Percentiles rank a stretch among this genome's conserved stretches.
These are phyloP conservation scores for Falco columbarius DNA, from an alignment of 2,797 vertebrate genomes.

Conservation along the genomic window DNA sequence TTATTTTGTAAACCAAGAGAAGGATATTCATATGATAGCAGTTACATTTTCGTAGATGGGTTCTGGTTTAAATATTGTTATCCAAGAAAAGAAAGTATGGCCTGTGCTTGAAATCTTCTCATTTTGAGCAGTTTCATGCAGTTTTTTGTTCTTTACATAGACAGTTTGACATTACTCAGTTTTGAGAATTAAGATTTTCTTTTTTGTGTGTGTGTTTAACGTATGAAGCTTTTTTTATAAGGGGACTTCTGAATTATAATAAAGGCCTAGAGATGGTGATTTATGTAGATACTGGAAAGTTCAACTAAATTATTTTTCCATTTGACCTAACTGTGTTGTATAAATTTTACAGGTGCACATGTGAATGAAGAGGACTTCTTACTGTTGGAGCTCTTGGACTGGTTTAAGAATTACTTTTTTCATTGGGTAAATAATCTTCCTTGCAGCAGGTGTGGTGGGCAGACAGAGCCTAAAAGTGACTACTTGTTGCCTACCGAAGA, in stretches of 20 bases:
- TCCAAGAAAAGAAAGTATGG: neutral
- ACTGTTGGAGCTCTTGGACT: conserved; percentile 89
- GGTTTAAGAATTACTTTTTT: conserved; percentile 96
- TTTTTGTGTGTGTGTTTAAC: neutral
- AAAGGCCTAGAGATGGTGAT: neutral
- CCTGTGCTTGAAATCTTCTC: neutral
- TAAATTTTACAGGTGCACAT: conserved; percentile 78
- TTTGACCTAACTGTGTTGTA: neutral
- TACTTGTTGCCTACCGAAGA: conserved; percentile 82
- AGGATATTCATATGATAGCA: neutral
- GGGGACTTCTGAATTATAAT: neutral
- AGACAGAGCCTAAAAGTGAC: conserved; percentile 75
- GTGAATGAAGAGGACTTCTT: conserved; percentile 89
- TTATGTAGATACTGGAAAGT: neutral
- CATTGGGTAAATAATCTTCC: conserved; percentile 89
- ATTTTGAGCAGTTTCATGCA: neutral
- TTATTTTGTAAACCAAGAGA: neutral
- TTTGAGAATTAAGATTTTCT: neutral
- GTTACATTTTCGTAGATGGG: neutral
- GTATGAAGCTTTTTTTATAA: neutral
- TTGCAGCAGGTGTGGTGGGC: conserved; percentile 86
- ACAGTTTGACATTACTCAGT: neutral
- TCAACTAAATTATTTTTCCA: neutral
- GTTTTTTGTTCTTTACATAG: neutral
- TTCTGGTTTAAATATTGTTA: neutral